Conservation (phyloP, 2,113 vertebrate species). For the Vulpes lagopus region DNA sequence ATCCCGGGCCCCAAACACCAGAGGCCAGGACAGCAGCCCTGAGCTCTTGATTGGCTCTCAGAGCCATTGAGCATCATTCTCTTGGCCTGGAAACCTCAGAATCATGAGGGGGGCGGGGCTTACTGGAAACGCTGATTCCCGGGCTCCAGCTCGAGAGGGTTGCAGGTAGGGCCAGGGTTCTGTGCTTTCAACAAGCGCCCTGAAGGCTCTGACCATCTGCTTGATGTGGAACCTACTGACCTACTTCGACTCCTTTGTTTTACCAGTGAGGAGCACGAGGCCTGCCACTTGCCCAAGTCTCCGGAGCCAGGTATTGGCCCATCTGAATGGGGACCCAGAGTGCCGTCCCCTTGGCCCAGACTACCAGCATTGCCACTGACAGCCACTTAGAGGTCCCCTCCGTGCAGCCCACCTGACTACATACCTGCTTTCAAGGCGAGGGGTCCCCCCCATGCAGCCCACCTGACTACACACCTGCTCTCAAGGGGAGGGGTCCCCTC, state of each 20-base stretch:
- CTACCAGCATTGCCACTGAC: neutral
- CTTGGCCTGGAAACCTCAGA: neutral
- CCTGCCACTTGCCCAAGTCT: neutral
- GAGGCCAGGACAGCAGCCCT: neutral
- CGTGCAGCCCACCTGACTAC: neutral
- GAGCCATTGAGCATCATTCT: neutral
- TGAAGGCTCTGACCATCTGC: neutral
- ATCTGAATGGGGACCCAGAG: neutral
- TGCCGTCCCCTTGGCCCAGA: neutral
- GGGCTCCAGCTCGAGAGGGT: neutral
- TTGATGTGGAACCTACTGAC: neutral
- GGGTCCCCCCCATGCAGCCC: no score
- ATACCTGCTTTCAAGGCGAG: no score
- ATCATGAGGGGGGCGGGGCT: neutral
- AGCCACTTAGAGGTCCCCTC: no score
- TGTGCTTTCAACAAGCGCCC: neutral
- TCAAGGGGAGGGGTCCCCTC: no score
- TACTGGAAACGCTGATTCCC: neutral
- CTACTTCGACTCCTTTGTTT: neutral
- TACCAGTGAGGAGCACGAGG: neutral
- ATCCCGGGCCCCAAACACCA: neutral
- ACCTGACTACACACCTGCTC: neutral
- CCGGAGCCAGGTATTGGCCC: no score
- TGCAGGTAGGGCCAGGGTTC: neutral
- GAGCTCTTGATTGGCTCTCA: neutral